phyloP scores from a whole-genome alignment of 2,888 invertebrate species.

The Pegoplata infirma region DNA sequence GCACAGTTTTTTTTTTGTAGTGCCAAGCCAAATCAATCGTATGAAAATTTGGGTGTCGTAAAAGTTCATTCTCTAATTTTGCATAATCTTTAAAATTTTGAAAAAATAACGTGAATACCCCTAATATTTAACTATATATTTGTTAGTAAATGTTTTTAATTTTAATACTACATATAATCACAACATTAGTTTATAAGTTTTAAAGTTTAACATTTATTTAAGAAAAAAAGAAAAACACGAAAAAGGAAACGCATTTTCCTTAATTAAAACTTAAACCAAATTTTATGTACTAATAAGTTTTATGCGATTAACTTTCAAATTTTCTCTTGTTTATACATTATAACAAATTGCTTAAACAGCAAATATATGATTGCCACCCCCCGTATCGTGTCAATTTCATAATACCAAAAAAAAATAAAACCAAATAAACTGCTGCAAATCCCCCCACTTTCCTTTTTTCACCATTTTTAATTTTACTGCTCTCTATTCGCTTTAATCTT shows the following conservation, averaged over 20 bases:
- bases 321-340: constrained; percentile 63
- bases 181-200: constrained; percentile 26
- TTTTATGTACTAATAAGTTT: no score
- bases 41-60: no score
- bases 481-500: constrained; percentile 68
- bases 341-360: no score
- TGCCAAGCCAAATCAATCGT: no score
- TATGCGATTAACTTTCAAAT: constrained; percentile 39
- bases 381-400: constrained; percentile 60
- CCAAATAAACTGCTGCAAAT: no score
- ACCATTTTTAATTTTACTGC: constrained; percentile 69
- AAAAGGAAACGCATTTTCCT: constrained; percentile 21
- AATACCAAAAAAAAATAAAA: constrained; percentile 10
- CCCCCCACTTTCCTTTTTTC: not conserved
- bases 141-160: constrained; percentile 35
- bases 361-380: not conserved
- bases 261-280: constrained; percentile 9
- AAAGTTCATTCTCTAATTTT: no score
- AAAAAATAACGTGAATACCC: not conserved
- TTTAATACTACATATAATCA: not conserved
- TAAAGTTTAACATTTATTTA: not conserved
- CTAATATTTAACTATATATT: not conserved
- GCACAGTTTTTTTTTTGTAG: no score
- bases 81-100: no score
- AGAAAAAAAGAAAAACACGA: not conserved